A percentile compares a stretch with the other conserved stretches of the same genome.
These are phyloP conservation scores for Cyanoramphus novaezelandiae DNA, from an alignment of 2,113 vertebrate genomes.

Conservation along the genomic window DNA sequence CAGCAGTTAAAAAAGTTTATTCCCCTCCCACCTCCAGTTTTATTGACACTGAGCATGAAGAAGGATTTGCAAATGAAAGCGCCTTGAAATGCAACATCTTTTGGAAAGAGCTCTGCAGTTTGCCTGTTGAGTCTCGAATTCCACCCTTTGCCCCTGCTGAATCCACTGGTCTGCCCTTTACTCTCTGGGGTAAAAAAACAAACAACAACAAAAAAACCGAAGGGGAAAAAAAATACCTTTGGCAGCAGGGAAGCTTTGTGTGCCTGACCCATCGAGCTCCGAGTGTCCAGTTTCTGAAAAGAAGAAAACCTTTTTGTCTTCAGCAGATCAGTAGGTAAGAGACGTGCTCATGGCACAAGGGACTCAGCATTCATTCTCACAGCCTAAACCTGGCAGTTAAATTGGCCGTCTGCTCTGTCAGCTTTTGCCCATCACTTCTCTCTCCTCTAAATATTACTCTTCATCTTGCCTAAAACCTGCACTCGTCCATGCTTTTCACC, in stretches of 20 bases:
- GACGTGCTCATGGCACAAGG: background rate
- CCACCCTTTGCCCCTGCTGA: constrained; percentile 55
- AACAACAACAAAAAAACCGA: constrained; percentile 49
- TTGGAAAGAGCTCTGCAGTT: constrained; percentile 25
- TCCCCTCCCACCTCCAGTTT: background rate
- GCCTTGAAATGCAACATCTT: constrained; percentile 48
- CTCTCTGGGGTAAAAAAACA: constrained; percentile 39
- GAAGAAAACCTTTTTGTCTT: constrained; percentile 62
- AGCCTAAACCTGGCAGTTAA: background rate
- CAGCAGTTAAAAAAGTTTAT: constrained; percentile 33
- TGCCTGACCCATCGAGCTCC: constrained; percentile 35
- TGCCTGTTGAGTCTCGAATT: constrained; percentile 13
- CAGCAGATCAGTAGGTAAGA: constrained; percentile 60
- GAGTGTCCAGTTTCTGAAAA: constrained; percentile 55
- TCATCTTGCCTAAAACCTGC: background rate
- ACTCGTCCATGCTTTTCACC: rapidly evolving
- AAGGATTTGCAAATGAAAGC: constrained; percentile 65
- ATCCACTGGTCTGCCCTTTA: constrained; percentile 59
- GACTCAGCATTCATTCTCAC: background rate
- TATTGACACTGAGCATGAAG: constrained; percentile 60
- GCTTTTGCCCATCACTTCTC: background rate
- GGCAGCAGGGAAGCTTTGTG: constrained; percentile 62
- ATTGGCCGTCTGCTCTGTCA: background rate
- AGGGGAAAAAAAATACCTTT: constrained; percentile 9
- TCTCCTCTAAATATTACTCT: background rate